Evolutionary conservation across 2,888 invertebrate species (phyloP).

Genomic region (Timandra comae): DNA sequence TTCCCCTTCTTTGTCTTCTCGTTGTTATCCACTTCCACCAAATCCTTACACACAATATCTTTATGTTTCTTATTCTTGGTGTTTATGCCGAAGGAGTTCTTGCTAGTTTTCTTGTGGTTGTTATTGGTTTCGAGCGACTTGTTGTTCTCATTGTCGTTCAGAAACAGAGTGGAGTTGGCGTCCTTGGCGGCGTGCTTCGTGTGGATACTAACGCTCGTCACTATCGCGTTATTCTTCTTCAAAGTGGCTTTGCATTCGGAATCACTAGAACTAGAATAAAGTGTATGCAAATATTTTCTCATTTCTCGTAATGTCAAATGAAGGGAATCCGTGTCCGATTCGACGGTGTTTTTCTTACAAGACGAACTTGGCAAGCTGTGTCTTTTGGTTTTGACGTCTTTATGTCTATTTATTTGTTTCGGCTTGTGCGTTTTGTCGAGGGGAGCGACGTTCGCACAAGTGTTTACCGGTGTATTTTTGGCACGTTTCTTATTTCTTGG

Average conservation of each 20-base stretch:
- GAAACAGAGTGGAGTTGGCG: conserved; percentile 37
- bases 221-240: conserved; percentile 64
- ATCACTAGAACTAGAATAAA: conserved; percentile 87
- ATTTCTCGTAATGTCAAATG: conserved; percentile 92
- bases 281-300: conserved; percentile 87
- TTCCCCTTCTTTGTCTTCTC: conserved; percentile 51
- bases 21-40: conserved; percentile 58
- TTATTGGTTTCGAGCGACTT: conserved; percentile 60
- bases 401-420: conserved; percentile 46
- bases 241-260: conserved; percentile 73
- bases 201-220: conserved; percentile 60
- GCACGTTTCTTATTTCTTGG: conserved; percentile 59
- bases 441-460: conserved; percentile 30
- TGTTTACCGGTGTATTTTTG: conserved; percentile 45
- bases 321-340: conserved; percentile 80
- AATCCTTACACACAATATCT: conserved; percentile 49
- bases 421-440: conserved; percentile 40
- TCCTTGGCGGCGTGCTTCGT: conserved; percentile 50
- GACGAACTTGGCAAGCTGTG: conserved; percentile 84
- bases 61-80: conserved; percentile 79
- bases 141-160: conserved; percentile 52
- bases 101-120: conserved; percentile 65
- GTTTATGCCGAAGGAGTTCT: conserved; percentile 77
- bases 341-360: conserved; percentile 67
- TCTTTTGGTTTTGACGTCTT: conserved; percentile 75